These are phyloP conservation scores for Augochlora pura DNA, from an alignment of 1,140 invertebrate genomes.

Conservation along the genomic window DNA sequence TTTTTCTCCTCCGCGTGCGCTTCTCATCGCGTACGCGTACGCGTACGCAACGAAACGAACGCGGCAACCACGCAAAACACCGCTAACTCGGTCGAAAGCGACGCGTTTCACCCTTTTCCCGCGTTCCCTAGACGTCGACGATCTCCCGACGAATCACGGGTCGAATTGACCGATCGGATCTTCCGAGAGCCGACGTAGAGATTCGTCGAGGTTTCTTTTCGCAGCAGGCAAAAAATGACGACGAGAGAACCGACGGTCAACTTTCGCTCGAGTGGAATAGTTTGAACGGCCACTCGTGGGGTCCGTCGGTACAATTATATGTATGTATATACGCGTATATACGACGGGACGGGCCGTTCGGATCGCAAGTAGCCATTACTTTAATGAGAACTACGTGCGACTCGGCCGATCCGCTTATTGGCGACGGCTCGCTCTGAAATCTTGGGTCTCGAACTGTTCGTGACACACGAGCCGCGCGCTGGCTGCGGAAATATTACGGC, in stretches of 20 bases:
- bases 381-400: constrained; percentile 66
- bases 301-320: constrained; percentile 39
- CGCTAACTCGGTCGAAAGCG: too few relatives aligned
- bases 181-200: too few relatives aligned
- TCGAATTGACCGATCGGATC: too few relatives aligned
- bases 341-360: constrained; percentile 49
- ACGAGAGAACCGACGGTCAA: not conserved
- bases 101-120: too few relatives aligned
- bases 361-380: constrained; percentile 67
- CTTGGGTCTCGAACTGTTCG: constrained; percentile 36
- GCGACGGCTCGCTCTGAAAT: constrained; percentile 48
- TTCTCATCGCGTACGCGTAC: constrained; percentile 34
- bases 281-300: constrained; percentile 18
- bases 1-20: not conserved
- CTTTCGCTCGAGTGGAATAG: constrained; percentile 39
- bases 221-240: not conserved
- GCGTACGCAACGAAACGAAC: not conserved
- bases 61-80: too few relatives aligned
- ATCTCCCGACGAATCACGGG: too few relatives aligned
- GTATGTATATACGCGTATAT: not conserved
- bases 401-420: constrained; percentile 54
- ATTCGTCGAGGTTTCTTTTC: not conserved
- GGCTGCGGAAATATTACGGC: constrained; percentile 67
- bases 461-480: constrained; percentile 35
- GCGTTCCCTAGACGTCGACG: too few relatives aligned